These are phyloP conservation scores for Drosophila ambigua DNA, from an alignment of 1,140 invertebrate genomes.

Conservation along the genomic window DNA sequence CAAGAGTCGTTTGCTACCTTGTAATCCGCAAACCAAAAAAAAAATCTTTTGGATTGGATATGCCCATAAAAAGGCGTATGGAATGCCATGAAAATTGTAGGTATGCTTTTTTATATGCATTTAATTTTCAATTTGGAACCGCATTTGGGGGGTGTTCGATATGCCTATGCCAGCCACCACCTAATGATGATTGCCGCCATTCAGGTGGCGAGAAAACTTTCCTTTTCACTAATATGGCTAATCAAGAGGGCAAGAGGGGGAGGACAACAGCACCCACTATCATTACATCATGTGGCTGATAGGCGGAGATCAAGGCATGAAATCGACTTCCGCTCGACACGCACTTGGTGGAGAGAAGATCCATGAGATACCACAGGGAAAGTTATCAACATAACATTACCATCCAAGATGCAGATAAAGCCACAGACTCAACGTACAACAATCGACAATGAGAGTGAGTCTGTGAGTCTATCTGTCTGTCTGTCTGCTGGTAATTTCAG, in stretches of 20 bases:
- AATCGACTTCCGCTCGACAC: constrained; percentile 43
- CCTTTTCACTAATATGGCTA: constrained; percentile 13
- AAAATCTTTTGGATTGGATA: constrained; percentile 3
- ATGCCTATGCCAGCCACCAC: too few species aligned
- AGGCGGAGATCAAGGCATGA: constrained; percentile 13
- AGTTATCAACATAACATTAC: constrained; percentile 47
- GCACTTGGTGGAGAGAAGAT: constrained; percentile 7
- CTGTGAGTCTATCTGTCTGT: constrained; percentile 2
- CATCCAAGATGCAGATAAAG: background rate
- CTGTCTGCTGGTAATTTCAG: constrained; percentile 42
- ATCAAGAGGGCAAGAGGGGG: background rate
- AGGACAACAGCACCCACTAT: constrained; percentile 44
- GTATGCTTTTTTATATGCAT: constrained; percentile 34
- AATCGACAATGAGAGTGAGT: constrained; percentile 22
- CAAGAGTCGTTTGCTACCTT: constrained; percentile 22
- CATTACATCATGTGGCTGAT: constrained; percentile 41
- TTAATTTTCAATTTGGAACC: constrained; percentile 50
- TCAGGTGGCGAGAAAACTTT: constrained; percentile 27
- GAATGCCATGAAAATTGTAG: constrained; percentile 33
- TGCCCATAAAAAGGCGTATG: constrained; percentile 13
- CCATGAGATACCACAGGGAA: constrained; percentile 8
- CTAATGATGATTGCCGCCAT: constrained; percentile 44
- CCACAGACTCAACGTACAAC: constrained; percentile 13
- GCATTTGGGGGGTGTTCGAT: constrained; percentile 2
- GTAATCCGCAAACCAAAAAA: constrained; percentile 11